A percentile compares a stretch with the other conserved stretches of the same genome.
Evolutionary conservation across 2,113 vertebrate genomes (phyloP).

Genomic region (Eulacestoma nigropectus): DNA sequence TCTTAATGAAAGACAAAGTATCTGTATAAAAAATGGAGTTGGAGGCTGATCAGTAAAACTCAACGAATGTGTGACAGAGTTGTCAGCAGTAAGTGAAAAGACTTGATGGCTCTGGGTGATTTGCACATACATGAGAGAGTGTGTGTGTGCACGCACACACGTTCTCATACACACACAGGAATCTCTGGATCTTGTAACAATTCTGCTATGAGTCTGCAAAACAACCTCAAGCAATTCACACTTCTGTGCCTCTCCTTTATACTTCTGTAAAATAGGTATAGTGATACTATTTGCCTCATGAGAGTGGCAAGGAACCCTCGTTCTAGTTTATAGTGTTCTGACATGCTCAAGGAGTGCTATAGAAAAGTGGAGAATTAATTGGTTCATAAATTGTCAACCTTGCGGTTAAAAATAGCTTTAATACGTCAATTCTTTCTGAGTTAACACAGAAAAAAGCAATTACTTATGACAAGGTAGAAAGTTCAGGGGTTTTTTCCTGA

Average conservation of each 20-base stretch:
- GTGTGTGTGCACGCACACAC: rapidly evolving
- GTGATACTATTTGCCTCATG: neutral
- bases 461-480: conserved; percentile 11
- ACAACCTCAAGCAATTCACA: neutral
- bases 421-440: neutral
- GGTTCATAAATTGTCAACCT: conserved; percentile 20
- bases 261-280: neutral
- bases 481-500: neutral
- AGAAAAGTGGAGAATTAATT: conserved; percentile 25
- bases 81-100: neutral
- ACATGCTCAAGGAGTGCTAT: neutral
- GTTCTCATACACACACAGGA: neutral
- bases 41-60: neutral
- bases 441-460: conserved; percentile 18
- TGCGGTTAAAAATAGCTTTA: neutral
- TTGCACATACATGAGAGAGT: neutral
- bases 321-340: neutral
- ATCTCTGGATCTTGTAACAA: neutral
- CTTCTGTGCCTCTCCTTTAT: neutral
- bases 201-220: neutral
- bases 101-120: neutral
- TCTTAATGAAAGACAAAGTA: neutral
- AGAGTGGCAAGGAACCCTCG: neutral
- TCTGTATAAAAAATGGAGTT: neutral
- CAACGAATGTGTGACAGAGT: neutral